phyloP scores from a whole-genome alignment of 2,797 vertebrate genomes.

The Vultur gryphus region DNA sequence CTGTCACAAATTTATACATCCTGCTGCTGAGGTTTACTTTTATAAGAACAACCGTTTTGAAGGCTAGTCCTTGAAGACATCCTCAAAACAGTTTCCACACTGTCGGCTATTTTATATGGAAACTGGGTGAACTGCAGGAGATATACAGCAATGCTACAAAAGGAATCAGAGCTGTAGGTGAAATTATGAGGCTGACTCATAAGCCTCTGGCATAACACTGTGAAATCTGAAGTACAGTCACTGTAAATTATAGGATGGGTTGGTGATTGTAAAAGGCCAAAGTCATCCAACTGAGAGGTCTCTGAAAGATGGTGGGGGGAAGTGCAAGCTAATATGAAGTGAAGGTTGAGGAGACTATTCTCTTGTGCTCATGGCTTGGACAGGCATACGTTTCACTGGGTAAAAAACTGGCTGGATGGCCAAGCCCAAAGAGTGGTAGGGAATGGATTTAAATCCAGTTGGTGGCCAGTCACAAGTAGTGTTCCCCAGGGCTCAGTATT shows the following conservation, averaged over 20 bases:
- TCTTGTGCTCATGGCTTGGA: too few relatives aligned
- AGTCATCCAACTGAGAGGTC: not conserved
- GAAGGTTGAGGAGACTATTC: not conserved
- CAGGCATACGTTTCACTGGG: not conserved
- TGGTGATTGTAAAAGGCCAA: not conserved
- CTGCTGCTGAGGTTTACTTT: not conserved
- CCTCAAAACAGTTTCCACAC: not conserved
- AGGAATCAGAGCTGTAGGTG: not conserved
- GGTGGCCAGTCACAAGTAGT: not conserved
- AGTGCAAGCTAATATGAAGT: not conserved
- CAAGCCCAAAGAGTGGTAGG: too few relatives aligned
- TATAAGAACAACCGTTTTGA: not conserved
- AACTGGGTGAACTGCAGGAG: not conserved
- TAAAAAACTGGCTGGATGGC: not conserved
- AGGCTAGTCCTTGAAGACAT: not conserved
- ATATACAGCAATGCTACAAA: not conserved
- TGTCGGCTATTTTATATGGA: not conserved
- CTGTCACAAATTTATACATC: not conserved
- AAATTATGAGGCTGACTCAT: not conserved
- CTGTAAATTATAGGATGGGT: not conserved
- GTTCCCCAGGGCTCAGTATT: not conserved
- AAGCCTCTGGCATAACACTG: not conserved
- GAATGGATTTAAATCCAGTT: too few relatives aligned
- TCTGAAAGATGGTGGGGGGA: not conserved
- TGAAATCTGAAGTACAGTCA: not conserved